Percentiles rank a stretch among this genome's conserved stretches.
phyloP scores from a whole-genome alignment of 2,113 vertebrate genomes.

The Tetrao urogallus region DNA sequence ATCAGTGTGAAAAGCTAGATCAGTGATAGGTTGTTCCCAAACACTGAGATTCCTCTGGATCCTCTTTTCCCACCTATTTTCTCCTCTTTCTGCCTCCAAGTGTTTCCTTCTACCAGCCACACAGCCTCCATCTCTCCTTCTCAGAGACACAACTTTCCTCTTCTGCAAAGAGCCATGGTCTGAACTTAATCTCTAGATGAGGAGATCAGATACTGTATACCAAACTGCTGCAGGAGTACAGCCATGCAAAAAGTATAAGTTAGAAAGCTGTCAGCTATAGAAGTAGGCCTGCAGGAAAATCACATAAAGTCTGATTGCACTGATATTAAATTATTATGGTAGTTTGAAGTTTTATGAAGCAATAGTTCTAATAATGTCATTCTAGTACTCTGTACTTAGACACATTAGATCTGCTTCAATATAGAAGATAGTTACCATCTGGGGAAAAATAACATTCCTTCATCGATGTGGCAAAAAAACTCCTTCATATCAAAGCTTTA shows the following conservation, averaged over 20 bases:
- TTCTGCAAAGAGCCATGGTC: constrained; percentile 69
- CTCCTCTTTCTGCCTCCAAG: neutral
- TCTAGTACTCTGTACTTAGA: constrained; percentile 20
- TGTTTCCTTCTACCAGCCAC: neutral
- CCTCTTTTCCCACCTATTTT: neutral
- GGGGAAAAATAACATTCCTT: constrained; percentile 20
- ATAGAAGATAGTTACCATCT: neutral
- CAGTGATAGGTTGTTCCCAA: neutral
- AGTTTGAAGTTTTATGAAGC: constrained; percentile 30
- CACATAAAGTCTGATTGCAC: constrained; percentile 25
- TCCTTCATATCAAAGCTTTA: neutral
- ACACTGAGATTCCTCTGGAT: neutral
- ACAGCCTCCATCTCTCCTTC: neutral
- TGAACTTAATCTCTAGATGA: constrained; percentile 78
- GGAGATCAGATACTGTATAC: constrained; percentile 66
- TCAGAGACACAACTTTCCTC: constrained; percentile 77
- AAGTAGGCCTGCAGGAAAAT: constrained; percentile 8
- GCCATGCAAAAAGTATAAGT: constrained; percentile 59
- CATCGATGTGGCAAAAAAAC: neutral
- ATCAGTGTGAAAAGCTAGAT: neutral
- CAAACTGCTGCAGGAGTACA: constrained; percentile 83
- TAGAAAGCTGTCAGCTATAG: neutral
- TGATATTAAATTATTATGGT: constrained; percentile 20
- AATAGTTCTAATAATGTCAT: constrained; percentile 3
- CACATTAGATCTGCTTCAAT: neutral